These are phyloP conservation scores for Hypanus sabinus DNA, from an alignment of 2,113 vertebrate species.

Conservation along the genomic window DNA sequence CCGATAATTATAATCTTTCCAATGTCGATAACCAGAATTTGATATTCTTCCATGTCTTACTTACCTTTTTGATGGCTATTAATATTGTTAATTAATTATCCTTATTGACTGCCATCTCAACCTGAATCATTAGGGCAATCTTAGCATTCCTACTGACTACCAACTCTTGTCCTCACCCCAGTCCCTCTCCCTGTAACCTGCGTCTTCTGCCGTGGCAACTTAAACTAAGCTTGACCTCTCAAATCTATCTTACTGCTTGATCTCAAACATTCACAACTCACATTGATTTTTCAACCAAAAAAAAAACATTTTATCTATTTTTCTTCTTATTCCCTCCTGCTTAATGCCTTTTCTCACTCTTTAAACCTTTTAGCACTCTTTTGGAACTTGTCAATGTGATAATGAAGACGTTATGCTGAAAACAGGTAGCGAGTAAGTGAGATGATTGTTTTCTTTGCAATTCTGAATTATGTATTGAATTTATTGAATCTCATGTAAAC, in stretches of 20 bases:
- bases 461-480: neutral
- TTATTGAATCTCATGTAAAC: neutral
- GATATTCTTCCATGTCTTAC: neutral
- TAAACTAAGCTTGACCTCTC: neutral
- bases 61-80: neutral
- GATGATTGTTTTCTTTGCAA: neutral
- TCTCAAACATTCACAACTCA: neutral
- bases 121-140: neutral
- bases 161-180: neutral
- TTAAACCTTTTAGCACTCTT: neutral
- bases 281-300: neutral
- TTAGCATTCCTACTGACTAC: neutral
- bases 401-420: neutral
- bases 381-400: neutral
- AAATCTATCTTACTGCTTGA: neutral
- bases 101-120: too few relatives aligned
- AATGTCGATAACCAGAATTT: neutral
- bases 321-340: neutral
- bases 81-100: neutral
- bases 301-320: neutral
- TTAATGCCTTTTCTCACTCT: neutral
- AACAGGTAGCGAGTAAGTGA: neutral
- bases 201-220: neutral
- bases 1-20: neutral
- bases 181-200: too few relatives aligned